Percentiles rank a stretch among this genome's conserved stretches.
Conservation (phyloP, 2,797 vertebrate genomes). For the Loriculus beryllinus region DNA sequence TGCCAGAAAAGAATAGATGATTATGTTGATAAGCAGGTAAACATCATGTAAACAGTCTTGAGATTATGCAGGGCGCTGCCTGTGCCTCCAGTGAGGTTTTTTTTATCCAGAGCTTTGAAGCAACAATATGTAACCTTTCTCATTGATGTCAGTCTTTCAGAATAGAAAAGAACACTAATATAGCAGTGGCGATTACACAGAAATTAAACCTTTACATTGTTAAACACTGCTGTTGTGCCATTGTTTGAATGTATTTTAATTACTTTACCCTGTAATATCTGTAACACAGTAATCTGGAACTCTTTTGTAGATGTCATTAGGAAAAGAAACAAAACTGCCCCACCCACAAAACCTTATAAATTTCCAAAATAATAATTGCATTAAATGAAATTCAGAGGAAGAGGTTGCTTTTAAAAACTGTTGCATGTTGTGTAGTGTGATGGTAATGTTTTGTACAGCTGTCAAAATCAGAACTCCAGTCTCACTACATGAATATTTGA, state of each 20-base stretch:
- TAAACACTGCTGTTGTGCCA: neutral
- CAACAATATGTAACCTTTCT: neutral
- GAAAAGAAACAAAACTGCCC: no score
- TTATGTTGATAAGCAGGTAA: slow-evolving; percentile 97
- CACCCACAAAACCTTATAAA: neutral
- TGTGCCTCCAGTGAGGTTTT: neutral
- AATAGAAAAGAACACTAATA: neutral
- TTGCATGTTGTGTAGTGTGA: neutral
- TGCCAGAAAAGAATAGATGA: slow-evolving; percentile 98
- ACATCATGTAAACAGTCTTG: neutral
- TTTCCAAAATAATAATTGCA: neutral
- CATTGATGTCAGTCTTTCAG: neutral
- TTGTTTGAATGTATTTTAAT: neutral
- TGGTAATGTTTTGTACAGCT: neutral
- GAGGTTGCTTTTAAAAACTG: neutral
- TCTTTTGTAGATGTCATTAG: neutral
- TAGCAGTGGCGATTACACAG: neutral
- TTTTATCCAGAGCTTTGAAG: neutral
- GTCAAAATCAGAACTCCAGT: neutral
- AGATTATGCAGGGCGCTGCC: neutral
- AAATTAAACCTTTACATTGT: neutral
- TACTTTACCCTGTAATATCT: neutral
- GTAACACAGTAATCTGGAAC: neutral
- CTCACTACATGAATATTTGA: neutral
- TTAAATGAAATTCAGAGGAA: neutral